Evolutionary conservation across 2,113 vertebrate species (phyloP).

Genomic region (Acanthochromis polyacanthus): DNA sequence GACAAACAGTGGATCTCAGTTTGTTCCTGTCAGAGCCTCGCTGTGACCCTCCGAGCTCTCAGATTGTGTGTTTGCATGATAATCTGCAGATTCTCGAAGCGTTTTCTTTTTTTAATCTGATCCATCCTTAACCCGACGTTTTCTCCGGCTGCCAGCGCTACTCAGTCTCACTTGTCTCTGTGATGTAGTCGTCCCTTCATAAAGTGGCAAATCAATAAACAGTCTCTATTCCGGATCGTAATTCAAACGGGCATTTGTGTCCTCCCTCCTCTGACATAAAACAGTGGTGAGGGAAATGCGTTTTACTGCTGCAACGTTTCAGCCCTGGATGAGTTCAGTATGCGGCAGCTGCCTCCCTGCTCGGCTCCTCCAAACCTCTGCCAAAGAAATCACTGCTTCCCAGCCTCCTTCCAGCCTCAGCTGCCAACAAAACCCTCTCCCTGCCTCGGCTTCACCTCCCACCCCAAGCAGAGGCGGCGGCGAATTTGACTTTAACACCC

Average conservation of each 20-base stretch:
- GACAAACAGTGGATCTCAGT: constrained; percentile 65
- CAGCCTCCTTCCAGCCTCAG: constrained; percentile 54
- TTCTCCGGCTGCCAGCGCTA: constrained; percentile 47
- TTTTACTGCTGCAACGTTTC: constrained; percentile 63
- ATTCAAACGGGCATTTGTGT: constrained; percentile 69
- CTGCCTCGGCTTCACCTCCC: constrained; percentile 56
- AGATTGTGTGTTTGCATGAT: neutral
- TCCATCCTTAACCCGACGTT: constrained; percentile 28
- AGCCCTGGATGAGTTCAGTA: constrained; percentile 60
- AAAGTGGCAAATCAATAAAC: constrained; percentile 71
- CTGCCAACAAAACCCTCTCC: constrained; percentile 64
- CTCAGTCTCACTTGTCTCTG: constrained; percentile 68
- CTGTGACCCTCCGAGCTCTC: constrained; percentile 37
- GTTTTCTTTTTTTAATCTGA: neutral
- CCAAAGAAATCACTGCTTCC: constrained; percentile 75
- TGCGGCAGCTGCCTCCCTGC: constrained; percentile 65
- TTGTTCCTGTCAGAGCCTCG: constrained; percentile 22
- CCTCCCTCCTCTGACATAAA: constrained; percentile 64
- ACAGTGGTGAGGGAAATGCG: constrained; percentile 51
- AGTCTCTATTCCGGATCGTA: constrained; percentile 64
- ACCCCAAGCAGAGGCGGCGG: constrained; percentile 45
- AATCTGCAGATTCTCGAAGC: too few relatives aligned
- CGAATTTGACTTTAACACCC: constrained; percentile 75
- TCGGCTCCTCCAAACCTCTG: constrained; percentile 59
- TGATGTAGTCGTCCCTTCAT: constrained; percentile 63